Base-by-base conservation (phyloP, 2,888 invertebrate species). In the Drosophila mettleri region DNA sequence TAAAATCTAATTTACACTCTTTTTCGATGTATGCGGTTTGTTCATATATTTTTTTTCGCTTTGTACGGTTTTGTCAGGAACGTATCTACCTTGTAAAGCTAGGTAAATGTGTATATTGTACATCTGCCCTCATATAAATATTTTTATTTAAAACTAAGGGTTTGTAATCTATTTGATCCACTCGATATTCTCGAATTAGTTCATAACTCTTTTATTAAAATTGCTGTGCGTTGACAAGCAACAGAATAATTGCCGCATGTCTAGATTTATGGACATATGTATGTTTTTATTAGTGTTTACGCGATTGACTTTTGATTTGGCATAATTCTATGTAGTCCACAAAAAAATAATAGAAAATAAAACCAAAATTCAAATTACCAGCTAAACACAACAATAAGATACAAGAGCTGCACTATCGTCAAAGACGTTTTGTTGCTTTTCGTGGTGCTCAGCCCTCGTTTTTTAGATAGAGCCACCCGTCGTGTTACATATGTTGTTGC, bases 401-500 rank as follows among this genome's bases (percentile, higher is more conserved):
- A 48, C 31, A 58, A 62, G 58, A 65, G 72, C 62, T 63, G n/a
- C 38, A 55, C 41, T 61, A 58, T 69, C 52, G 65, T 63, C 62
- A 45, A 41, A 34, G 53, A 16, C 24, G 9, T 36, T 45, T 36
- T 46, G 60, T 24, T 61, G 43, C 27, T 66, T 54, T 70, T 65
- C 51, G 53, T 71, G 63, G 53, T 71, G 52, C 45, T 55, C 72
- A 48, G 73, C 86, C 83, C 67, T 79, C 80, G 83, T 83, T 76
- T 81, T 78, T 71, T n/a, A n/a, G n/a, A 55, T 70, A 58, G 68
- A 70, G 82, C 76, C 82, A 85, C 74, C 80, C 74, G 77, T 77
- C 86, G 82, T 85, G 86, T 87, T 83, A 83, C 79, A 83, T 83
- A 85, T 65, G 63, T 68, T 63, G 69, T 58, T 74, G 41, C 67